These are phyloP conservation scores for Alligator sinensis DNA, from an alignment of 2,113 vertebrate species.

Conservation along the genomic window DNA sequence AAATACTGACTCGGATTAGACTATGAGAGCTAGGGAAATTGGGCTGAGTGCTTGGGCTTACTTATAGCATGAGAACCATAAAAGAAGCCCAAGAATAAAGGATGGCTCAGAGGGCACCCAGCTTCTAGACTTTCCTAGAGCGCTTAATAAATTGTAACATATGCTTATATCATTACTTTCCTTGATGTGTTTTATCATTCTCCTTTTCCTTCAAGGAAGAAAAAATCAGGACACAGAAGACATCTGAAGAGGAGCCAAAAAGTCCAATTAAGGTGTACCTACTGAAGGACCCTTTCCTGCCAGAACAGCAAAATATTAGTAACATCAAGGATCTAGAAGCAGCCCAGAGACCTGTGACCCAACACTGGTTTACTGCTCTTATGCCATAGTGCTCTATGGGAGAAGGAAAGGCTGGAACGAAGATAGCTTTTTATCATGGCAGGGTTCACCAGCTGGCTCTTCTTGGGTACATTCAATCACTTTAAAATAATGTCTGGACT, in stretches of 20 bases:
- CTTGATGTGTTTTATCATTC: background rate
- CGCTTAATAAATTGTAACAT: background rate
- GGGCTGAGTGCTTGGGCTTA: background rate
- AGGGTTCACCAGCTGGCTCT: background rate
- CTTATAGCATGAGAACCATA: background rate
- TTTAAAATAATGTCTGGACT: background rate
- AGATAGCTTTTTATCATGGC: background rate
- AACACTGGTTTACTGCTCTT: background rate
- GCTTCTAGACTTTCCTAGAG: background rate
- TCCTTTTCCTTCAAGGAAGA: constrained; percentile 50
- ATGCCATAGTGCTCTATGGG: background rate
- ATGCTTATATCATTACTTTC: background rate
- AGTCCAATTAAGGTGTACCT: background rate
- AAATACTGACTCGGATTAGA: background rate
- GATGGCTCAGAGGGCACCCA: background rate
- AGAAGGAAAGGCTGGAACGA: background rate
- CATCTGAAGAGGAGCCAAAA: constrained; percentile 29
- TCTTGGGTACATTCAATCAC: background rate
- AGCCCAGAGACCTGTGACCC: background rate
- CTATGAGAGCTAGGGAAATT: constrained; percentile 5
- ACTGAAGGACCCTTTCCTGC: constrained; percentile 15
- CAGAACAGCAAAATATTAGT: constrained; percentile 14
- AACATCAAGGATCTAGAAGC: background rate
- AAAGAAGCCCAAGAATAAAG: background rate
- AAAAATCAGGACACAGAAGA: constrained; percentile 32